Conservation (phyloP, 2,888 invertebrate genomes). For the Carterocephalus palaemon region DNA sequence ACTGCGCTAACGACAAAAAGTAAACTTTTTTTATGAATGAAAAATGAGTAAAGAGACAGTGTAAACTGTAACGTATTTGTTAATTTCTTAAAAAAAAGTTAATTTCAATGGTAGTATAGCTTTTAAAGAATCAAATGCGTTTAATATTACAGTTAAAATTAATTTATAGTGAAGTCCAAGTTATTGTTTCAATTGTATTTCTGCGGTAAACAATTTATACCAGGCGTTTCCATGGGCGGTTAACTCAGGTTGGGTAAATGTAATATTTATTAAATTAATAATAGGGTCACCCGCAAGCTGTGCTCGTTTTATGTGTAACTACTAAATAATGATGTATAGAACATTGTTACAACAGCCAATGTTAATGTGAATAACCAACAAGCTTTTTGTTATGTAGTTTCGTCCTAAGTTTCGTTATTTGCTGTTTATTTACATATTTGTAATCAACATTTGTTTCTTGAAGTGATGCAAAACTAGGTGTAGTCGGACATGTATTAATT, state of each 20-base stretch:
- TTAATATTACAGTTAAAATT: constrained; percentile 23
- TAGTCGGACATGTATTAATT: background rate
- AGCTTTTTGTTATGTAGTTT: too few relatives aligned
- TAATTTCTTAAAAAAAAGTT: constrained; percentile 49
- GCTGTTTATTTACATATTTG: constrained; percentile 3
- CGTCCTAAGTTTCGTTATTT: constrained; percentile 11
- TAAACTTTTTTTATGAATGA: constrained; percentile 51
- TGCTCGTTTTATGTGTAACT: constrained; percentile 30
- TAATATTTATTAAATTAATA: constrained; percentile 69
- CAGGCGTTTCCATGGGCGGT: constrained; percentile 70
- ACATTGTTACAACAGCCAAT: too few relatives aligned
- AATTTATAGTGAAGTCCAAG: constrained; percentile 29
- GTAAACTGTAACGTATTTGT: constrained; percentile 55
- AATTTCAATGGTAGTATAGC: constrained; percentile 39
- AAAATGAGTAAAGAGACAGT: constrained; percentile 60
- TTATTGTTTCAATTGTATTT: constrained; percentile 36
- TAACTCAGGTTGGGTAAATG: constrained; percentile 66
- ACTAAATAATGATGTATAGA: too few relatives aligned
- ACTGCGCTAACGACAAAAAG: constrained; percentile 55
- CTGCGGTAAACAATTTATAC: constrained; percentile 40
- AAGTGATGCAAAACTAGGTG: background rate
- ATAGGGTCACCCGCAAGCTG: constrained; percentile 46
- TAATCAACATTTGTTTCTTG: background rate
- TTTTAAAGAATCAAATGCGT: constrained; percentile 16
- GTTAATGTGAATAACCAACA: too few relatives aligned